These are phyloP conservation scores for Phrynocephalus vlangalii DNA, from an alignment of 2,797 vertebrate species.

Conservation along the genomic window DNA sequence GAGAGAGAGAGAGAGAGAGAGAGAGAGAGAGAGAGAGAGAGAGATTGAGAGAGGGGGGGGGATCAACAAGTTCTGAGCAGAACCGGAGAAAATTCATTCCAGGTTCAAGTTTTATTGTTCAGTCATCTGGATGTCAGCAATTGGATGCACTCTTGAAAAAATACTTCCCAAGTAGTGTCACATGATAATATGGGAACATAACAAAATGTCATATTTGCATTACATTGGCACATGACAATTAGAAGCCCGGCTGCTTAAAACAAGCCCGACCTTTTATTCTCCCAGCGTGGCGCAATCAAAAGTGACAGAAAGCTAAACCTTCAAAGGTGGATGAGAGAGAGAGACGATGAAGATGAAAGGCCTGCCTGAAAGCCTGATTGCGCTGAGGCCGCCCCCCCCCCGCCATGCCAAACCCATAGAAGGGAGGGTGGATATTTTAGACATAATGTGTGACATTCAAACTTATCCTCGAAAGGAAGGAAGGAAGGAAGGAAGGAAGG, in stretches of 20 bases:
- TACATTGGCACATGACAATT: neutral
- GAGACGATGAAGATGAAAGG: neutral
- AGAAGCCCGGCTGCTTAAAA: slow-evolving; percentile 27
- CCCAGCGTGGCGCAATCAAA: slow-evolving; percentile 18
- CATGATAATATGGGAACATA: neutral
- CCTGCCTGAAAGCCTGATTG: neutral
- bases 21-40: too few species aligned
- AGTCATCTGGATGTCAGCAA: neutral
- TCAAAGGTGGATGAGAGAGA: neutral
- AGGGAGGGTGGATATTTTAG: neutral
- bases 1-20: too few species aligned
- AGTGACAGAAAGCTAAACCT: neutral
- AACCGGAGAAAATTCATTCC: neutral
- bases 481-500: neutral
- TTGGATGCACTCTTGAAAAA: neutral
- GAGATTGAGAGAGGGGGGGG: too few species aligned
- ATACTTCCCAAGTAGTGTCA: neutral
- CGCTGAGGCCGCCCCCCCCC: neutral
- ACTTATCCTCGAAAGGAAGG: neutral
- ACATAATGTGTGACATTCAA: neutral
- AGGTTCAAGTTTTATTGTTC: neutral
- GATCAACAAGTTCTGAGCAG: neutral
- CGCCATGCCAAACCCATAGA: neutral
- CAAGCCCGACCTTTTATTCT: neutral
- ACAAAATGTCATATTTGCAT: slow-evolving; percentile 34